Percentiles rank a stretch among this genome's conserved stretches.
Conservation (phyloP, 2,113 vertebrate genomes). For the Carettochelys insculpta region DNA sequence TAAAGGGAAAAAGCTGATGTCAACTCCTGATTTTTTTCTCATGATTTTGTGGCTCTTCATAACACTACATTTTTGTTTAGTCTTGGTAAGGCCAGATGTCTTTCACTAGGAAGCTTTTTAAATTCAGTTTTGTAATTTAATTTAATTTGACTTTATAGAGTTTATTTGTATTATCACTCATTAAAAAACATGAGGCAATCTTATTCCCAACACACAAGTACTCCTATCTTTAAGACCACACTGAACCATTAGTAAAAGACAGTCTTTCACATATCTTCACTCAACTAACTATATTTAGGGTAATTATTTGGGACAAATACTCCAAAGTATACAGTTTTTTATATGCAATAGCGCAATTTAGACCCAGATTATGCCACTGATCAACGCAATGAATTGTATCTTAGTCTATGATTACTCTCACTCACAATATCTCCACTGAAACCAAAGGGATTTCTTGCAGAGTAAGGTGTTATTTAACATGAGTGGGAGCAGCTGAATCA, state of each 20-base stretch:
- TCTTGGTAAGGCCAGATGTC: neutral
- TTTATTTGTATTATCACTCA: neutral
- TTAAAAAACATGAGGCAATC: neutral
- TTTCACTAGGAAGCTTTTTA: slow-evolving; percentile 21
- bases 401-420: neutral
- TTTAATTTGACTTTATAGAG: neutral
- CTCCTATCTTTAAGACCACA: neutral
- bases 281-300: neutral
- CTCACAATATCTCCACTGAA: neutral
- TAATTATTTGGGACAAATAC: neutral
- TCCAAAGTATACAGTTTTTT: neutral
- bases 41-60: neutral
- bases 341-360: neutral
- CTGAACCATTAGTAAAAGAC: neutral
- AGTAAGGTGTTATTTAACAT: neutral
- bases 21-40: neutral
- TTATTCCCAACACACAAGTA: neutral
- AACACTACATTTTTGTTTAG: neutral
- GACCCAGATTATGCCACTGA: neutral
- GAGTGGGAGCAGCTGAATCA: neutral
- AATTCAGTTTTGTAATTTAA: slow-evolving; percentile 1
- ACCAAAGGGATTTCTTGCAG: neutral
- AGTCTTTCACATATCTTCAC: neutral
- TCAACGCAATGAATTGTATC: neutral
- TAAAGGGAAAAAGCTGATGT: neutral